These are phyloP conservation scores for Oikopleura vanhoeffeni DNA, from an alignment of 23 tunicate species.

Conservation along the genomic window DNA sequence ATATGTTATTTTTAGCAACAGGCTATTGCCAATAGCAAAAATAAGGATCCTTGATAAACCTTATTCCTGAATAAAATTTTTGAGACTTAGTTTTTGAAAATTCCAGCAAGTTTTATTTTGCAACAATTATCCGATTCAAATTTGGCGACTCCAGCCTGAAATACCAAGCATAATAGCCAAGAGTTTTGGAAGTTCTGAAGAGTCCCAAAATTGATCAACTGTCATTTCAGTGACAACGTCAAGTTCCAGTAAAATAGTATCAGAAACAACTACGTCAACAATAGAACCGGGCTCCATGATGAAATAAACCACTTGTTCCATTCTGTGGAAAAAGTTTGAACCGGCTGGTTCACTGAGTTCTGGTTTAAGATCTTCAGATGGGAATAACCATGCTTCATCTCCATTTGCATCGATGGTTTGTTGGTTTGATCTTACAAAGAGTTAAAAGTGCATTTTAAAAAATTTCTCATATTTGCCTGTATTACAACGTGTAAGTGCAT, in stretches of 20 bases:
- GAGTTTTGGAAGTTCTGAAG: neutral
- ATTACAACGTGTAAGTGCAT: too few species aligned
- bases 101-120: too few species aligned
- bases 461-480: too few species aligned
- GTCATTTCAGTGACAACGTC: constrained; percentile 9
- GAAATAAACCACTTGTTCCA: constrained; percentile 14
- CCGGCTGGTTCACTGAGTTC: neutral
- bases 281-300: neutral
- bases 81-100: too few species aligned
- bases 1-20: too few species aligned
- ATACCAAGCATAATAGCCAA: constrained; percentile 5
- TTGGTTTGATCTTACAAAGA: neutral
- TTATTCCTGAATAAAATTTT: too few species aligned
- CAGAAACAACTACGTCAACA: constrained; percentile 1
- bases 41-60: too few species aligned
- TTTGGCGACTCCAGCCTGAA: neutral
- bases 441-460: too few species aligned
- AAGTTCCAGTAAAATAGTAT: neutral
- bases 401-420: neutral
- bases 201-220: neutral
- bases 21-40: too few species aligned
- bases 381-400: neutral
- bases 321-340: neutral
- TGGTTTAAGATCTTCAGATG: neutral
- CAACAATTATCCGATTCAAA: too few species aligned